A percentile compares a stretch with the other conserved stretches of the same genome.
These are phyloP conservation scores for Tretioscincus oriximinensis DNA, from an alignment of 2,113 vertebrate genomes.

Conservation along the genomic window DNA sequence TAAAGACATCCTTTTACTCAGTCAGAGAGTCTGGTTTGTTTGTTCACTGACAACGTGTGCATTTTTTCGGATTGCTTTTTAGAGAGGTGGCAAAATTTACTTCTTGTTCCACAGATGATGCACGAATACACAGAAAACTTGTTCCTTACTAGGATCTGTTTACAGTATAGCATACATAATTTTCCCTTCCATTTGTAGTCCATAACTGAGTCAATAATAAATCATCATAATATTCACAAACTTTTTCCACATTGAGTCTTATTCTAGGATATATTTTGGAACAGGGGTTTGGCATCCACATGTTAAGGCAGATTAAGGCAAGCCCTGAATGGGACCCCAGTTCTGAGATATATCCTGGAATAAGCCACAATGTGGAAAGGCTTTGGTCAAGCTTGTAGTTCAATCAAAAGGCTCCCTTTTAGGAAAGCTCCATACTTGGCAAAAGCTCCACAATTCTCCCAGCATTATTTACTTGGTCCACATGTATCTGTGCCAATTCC, in stretches of 20 bases:
- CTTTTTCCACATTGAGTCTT: no score
- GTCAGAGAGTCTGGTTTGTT: constrained; percentile 31
- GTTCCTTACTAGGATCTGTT: constrained; percentile 4
- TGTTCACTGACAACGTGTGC: constrained; percentile 5
- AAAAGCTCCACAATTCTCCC: no score
- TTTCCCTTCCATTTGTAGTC: not conserved
- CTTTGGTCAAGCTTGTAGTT: no score
- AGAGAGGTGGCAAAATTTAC: constrained; percentile 38
- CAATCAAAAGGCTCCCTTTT: not conserved
- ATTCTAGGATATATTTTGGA: no score
- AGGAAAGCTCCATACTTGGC: no score
- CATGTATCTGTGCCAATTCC: no score
- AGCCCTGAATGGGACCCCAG: no score
- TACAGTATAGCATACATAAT: not conserved
- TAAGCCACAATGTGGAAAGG: no score
- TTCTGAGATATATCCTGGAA: no score
- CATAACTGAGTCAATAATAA: not conserved
- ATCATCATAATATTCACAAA: not conserved
- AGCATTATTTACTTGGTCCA: no score
- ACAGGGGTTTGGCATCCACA: no score
- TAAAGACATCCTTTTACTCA: constrained; percentile 34
- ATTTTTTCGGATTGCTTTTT: constrained; percentile 19
- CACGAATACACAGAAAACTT: constrained; percentile 27
- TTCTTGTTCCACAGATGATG: constrained; percentile 21
- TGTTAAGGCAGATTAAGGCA: no score